Base-by-base conservation (phyloP, 2,888 invertebrate species). In the Monoplex corrugatus region DNA sequence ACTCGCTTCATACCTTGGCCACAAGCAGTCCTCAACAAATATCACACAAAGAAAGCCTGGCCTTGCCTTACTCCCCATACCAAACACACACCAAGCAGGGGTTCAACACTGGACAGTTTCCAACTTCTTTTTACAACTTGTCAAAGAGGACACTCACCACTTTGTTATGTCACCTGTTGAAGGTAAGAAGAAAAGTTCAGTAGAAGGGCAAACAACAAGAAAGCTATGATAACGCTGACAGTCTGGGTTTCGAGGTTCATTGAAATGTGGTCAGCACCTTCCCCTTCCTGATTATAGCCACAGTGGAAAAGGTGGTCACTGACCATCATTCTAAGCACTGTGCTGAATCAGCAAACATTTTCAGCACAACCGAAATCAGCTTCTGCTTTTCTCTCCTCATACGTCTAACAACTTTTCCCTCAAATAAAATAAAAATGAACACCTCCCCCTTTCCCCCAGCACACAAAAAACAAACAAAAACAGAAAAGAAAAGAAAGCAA, bases 31-130 rank as follows among this genome's bases (percentile, higher is more conserved):
- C 3, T 83, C 32, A 84, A 50, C 50, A 84, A 84, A 35, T 84
- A 84, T 84, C 84, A 84, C 84, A 57, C 84, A 50, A 57, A 35
- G 57, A 45, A 84, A 35, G 50, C 82, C 32, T 83, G 57, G 45
- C 23, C 38, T 32, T n/a, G 44, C 32, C 57, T 3, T 35, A n/a
- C 8, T 2, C 19, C 50, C 40, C 84, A 57, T 13, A 23, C 28
- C 78, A 40, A 80, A 13, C 13, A 28, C 43, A 40, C 40, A 80
- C 40, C 78, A 40, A 80, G 40, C 28, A 40, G 5, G 43, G 23
- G 8, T 43, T 80, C 43, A 80, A 80, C 78, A 80, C 40, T 80
- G 78, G 78, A 80, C 40, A n/a, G 32, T 80, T 8, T 28, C 78
- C 40, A 80, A 80, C 43, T 28, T 80, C n/a, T n/a, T 23, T 80